phyloP scores from a whole-genome alignment of 1,140 invertebrate genomes.

The Cotesia chilonis region DNA sequence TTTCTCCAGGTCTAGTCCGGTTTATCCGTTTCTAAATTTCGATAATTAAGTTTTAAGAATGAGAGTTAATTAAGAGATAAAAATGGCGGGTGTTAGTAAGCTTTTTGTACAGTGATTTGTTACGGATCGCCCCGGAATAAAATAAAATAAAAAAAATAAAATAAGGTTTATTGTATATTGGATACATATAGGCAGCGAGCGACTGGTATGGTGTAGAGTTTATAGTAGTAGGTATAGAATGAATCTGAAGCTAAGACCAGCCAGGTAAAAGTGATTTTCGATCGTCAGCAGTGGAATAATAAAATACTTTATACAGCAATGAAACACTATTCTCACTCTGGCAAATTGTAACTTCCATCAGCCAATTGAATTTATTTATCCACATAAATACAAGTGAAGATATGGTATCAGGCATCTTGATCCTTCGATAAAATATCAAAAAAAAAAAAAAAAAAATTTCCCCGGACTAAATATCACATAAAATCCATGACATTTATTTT shows the following conservation, averaged over 20 bases:
- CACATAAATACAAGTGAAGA: too few species aligned
- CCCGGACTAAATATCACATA: too few species aligned
- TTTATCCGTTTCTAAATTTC: background rate
- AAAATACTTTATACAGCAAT: background rate
- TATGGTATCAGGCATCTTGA: too few species aligned
- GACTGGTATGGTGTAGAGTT: too few species aligned
- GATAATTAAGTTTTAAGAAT: constrained; percentile 16
- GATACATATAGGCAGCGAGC: background rate
- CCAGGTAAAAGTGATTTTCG: constrained; percentile 24
- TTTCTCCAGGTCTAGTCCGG: too few species aligned
- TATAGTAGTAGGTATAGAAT: background rate
- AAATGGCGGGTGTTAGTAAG: constrained; percentile 24
- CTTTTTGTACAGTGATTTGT: constrained; percentile 32
- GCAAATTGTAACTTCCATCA: constrained; percentile 25
- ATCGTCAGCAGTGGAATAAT: background rate
- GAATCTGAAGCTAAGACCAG: background rate
- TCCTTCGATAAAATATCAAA: too few species aligned
- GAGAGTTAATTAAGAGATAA: constrained; percentile 38
- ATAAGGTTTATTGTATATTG: constrained; percentile 2
- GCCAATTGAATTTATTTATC: background rate
- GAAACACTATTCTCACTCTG: background rate
- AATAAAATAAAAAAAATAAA: background rate
- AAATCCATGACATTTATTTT: too few species aligned
- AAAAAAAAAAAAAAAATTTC: too few species aligned
- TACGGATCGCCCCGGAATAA: constrained; percentile 12